phyloP scores from a whole-genome alignment of 2,797 vertebrate species.

The Hyperoplus lanceolatus region DNA sequence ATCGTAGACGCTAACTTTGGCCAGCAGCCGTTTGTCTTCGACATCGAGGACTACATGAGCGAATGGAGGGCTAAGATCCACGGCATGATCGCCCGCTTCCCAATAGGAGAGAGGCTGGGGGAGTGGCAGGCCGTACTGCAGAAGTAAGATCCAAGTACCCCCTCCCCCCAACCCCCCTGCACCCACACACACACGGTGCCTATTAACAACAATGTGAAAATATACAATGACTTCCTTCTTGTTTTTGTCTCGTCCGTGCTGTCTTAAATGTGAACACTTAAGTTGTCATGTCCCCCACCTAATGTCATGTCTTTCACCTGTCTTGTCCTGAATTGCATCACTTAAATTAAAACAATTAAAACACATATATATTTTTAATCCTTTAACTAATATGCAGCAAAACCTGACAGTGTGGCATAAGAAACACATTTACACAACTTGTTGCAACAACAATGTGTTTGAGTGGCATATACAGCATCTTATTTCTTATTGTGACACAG shows the following conservation, averaged over 20 bases:
- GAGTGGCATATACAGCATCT: too few relatives aligned
- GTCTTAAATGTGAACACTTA: too few relatives aligned
- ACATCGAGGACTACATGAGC: conserved; percentile 99
- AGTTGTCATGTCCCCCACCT: too few relatives aligned
- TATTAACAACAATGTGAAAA: too few relatives aligned
- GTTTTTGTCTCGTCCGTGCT: too few relatives aligned
- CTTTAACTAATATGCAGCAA: neutral
- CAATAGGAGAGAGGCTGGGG: conserved; percentile 95
- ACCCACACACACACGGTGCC: neutral
- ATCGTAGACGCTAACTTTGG: conserved; percentile 99
- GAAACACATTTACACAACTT: neutral
- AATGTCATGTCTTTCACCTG: too few relatives aligned
- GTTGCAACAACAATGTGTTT: neutral
- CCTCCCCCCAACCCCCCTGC: neutral
- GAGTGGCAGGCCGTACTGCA: conserved; percentile 98
- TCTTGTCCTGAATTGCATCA: too few relatives aligned
- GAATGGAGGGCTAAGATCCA: conserved; percentile 98
- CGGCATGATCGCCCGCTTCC: conserved; percentile 95
- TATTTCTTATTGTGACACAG: neutral
- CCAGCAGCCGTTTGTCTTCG: conserved; percentile 98
- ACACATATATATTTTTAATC: too few relatives aligned
- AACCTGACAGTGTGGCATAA: neutral
- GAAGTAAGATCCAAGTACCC: conserved; percentile 86
- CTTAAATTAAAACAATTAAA: too few relatives aligned
- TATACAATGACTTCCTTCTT: too few relatives aligned